Conservation (phyloP, 1,140 invertebrate species). For the Musca domestica region DNA sequence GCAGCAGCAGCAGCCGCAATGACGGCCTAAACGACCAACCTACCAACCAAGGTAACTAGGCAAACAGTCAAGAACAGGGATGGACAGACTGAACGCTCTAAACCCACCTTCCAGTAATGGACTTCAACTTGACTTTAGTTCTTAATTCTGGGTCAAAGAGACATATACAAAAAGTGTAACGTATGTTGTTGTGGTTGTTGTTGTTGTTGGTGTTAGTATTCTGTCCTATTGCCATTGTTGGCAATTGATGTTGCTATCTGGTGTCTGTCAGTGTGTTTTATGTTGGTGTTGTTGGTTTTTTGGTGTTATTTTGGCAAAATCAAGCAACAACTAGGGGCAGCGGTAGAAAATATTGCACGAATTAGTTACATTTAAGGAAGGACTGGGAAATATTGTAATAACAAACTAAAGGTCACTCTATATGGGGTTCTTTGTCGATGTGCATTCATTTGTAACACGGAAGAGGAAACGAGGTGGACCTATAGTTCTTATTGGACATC, state of each 20-base stretch:
- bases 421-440: too few relatives aligned
- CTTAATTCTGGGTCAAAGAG: constrained; percentile 21
- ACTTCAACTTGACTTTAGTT: constrained; percentile 18
- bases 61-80: too few relatives aligned
- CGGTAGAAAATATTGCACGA: not conserved
- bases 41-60: too few relatives aligned
- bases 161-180: constrained; percentile 10
- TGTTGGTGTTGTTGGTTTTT: not conserved
- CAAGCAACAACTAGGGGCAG: not conserved
- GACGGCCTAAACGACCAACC: not conserved
- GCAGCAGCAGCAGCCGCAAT: not conserved
- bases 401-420: too few relatives aligned
- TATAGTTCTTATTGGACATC: too few relatives aligned
- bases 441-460: too few relatives aligned
- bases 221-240: not conserved
- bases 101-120: constrained; percentile 5
- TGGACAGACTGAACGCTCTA: too few relatives aligned
- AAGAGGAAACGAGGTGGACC: too few relatives aligned
- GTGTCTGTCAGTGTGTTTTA: not conserved
- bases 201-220: not conserved
- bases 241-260: constrained; percentile 20
- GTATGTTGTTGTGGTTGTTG: constrained; percentile 1
- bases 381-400: too few relatives aligned
- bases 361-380: not conserved
- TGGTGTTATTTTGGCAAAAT: not conserved